A percentile compares a stretch with the other conserved stretches of the same genome.
phyloP scores from a whole-genome alignment of 2,888 invertebrate genomes.

The Drosophila falleni region DNA sequence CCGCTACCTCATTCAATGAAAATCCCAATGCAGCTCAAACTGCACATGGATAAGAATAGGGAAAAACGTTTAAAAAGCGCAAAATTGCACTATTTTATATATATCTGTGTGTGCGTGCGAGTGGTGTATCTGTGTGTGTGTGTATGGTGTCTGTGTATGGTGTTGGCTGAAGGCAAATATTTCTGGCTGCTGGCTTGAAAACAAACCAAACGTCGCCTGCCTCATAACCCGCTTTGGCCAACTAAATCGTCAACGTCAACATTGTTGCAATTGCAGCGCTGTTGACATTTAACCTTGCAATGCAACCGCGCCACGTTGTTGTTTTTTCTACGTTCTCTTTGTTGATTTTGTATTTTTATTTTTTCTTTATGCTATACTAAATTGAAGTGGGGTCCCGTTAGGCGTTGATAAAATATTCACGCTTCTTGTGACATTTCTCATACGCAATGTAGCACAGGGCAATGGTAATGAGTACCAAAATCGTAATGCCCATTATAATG shows the following conservation, averaged over 20 bases:
- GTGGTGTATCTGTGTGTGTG: neutral
- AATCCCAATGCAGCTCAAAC: constrained; percentile 10
- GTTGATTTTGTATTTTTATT: constrained; percentile 1
- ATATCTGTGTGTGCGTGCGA: constrained; percentile 24
- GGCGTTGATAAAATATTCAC: constrained; percentile 90
- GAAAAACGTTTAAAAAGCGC: constrained; percentile 60
- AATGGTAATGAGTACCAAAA: constrained; percentile 91
- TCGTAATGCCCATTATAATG: constrained; percentile 94
- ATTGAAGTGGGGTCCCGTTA: constrained; percentile 74
- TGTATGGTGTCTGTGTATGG: constrained; percentile 17
- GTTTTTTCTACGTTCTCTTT: neutral
- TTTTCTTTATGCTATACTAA: constrained; percentile 13
- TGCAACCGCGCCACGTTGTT: constrained; percentile 20
- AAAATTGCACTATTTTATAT: constrained; percentile 40
- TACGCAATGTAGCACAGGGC: constrained; percentile 92
- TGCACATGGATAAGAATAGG: constrained; percentile 27
- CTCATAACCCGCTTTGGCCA: constrained; percentile 27
- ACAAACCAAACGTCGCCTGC: constrained; percentile 18
- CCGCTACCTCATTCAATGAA: constrained; percentile 30
- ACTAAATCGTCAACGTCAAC: constrained; percentile 78
- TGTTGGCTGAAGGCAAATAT: constrained; percentile 32
- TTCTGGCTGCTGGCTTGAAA: constrained; percentile 34
- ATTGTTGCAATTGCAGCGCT: constrained; percentile 62
- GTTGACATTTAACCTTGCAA: constrained; percentile 72
- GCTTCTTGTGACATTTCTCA: constrained; percentile 90